phyloP scores from a whole-genome alignment of 1,140 invertebrate species.

The Euura lappo region DNA sequence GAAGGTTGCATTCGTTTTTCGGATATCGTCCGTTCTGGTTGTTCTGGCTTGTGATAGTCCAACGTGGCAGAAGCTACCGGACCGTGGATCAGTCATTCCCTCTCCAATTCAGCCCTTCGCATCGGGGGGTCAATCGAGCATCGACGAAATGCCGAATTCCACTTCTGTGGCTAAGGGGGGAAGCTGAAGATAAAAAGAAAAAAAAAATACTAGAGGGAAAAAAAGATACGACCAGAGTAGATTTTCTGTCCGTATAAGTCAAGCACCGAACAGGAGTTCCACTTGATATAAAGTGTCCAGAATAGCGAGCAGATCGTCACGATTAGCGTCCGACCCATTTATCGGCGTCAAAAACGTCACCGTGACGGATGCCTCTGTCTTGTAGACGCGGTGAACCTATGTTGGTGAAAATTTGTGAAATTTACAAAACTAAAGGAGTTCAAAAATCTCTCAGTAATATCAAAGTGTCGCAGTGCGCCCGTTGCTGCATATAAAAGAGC shows the following conservation, averaged over 20 bases:
- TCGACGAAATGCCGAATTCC: no score
- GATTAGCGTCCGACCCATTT: background rate
- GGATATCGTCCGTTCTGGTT: background rate
- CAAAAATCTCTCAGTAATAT: background rate
- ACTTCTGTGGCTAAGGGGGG: background rate
- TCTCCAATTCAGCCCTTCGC: background rate
- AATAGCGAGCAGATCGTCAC: background rate
- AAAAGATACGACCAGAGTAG: no score
- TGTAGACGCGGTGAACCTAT: no score
- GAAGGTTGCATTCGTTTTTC: background rate
- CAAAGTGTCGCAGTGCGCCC: background rate
- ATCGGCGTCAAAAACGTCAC: background rate
- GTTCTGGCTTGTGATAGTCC: background rate
- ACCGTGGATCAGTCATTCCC: background rate
- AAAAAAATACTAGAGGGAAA: no score
- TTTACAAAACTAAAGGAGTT: background rate
- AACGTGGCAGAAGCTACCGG: background rate
- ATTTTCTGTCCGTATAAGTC: background rate
- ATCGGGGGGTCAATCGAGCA: no score
- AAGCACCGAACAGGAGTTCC: background rate
- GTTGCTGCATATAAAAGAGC: constrained; percentile 5
- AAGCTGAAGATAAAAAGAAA: background rate
- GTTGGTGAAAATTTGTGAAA: no score
- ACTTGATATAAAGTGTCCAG: background rate
- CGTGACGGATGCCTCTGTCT: no score